Base-by-base conservation (phyloP, 2,113 vertebrate species). In the Desmodus rotundus region DNA sequence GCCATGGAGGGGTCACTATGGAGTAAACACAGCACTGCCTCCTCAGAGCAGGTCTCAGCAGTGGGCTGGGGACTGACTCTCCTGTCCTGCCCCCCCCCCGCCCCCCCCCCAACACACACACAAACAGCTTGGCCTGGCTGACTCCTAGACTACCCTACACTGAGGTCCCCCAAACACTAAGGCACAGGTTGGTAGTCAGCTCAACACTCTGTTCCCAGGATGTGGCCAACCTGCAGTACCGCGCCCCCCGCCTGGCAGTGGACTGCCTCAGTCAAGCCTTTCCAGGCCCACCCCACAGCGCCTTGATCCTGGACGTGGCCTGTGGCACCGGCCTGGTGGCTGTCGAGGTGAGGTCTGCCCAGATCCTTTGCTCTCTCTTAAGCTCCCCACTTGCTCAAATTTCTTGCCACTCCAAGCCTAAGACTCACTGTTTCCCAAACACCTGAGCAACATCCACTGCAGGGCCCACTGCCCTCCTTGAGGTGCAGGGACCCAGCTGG, bases 241-340 rank as follows among this genome's bases (percentile, higher is more conserved):
- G 93, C 3, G 99, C 99, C 9, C 99, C 99, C 0, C 10, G 19
- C 52, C 97, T 99, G 10, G 99, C 99, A 16, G 99, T 99, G 76
- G 97, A 98, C 73, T 98, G 98, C 63, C 97, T 99, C 74, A 97
- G 98, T 15, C 97, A 97, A 68, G 97, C 98, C 82, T 98, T 99
- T 89, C 95, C 73, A 0, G 95, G 93, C 2, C 96, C 97, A 0
- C 97, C 96, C 11, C 97, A 97, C 0, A 86, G 67, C 14, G 98
- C 98, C 8, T 45, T 98, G 36, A 98, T 99, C 87, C 98, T 99
- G 92, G 99, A 99, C 28, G 99, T 99, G 91, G 99, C 99, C n/a
- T 99, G 99, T 96, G 99, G 99, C 28, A 99, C 99, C 5, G 99
- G 99, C 91, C 98, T 99, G 4, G 99, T 99, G 77, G 99, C 98